Evolutionary conservation across 2,113 vertebrate species (phyloP), one percentile per base, ranked within the genome.

Genomic region (Colaptes auratus): DNA sequence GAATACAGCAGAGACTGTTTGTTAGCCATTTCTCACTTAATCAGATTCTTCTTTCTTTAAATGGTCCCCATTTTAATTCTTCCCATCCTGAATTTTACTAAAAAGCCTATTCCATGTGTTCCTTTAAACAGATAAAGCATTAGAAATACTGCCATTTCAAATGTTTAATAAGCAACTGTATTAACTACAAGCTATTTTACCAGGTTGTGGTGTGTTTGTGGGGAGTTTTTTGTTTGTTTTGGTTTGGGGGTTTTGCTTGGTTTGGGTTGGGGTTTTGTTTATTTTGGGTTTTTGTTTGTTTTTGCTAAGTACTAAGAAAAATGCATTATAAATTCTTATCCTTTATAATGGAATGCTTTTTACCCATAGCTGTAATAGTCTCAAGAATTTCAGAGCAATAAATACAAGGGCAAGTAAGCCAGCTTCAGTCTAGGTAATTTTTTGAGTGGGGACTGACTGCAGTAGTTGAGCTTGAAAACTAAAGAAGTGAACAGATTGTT

Each of bases 401-500:
- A 89, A 24, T 88, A 4, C 30, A 48, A 92, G 91, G 77, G 83
- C 48, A 53, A 93, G 78, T 36, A 71, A 92, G 75, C 25, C 71
- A 70, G 82, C 58, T 82, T 86, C 89, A 79, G 89, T 85, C 85
- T 89, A n/a, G 36, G 20, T 95, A 77, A 85, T 89, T 93, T 86
- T 33, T 80, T 55, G 67, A 87, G 78, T 72, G 82, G 61, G 53
- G 75, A 89, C 84, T 77, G 81, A 55, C 60, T 95, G 91, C 72
- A 93, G 72, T 56, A 92, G 71, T 92, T 92, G 52, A 89, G 85
- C 65, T 93, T 92, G 92, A 69, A 60, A 80, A 96, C 79, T 88
- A 64, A 80, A 91, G 67, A 72, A 89, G 36, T 8, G 87, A 93
- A 92, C 95, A 93, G 91, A 96, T 91, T 92, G 56, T 85, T 77